These are phyloP conservation scores for Azorinus chamasolen DNA, from an alignment of 2,888 invertebrate genomes.

Conservation along the genomic window DNA sequence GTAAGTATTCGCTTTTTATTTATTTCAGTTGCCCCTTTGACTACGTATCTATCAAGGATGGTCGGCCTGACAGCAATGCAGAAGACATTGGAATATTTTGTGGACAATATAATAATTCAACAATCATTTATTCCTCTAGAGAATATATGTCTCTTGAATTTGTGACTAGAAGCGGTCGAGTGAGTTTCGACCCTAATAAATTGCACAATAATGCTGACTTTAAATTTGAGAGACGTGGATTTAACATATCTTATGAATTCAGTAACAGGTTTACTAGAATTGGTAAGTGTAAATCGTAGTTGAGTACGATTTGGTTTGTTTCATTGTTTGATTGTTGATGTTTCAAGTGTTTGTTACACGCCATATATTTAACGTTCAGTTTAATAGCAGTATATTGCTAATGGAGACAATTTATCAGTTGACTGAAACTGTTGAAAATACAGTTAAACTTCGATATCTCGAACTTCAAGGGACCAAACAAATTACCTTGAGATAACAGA, in stretches of 20 bases:
- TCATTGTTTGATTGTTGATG: no score
- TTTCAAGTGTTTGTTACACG: no score
- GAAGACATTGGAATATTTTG: constrained; percentile 98
- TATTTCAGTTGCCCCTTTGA: constrained; percentile 98
- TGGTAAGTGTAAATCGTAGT: constrained; percentile 91
- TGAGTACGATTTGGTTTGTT: no score
- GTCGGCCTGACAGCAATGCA: constrained; percentile 92
- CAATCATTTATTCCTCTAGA: constrained; percentile 96
- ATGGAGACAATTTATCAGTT: no score
- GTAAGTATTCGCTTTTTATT: background rate
- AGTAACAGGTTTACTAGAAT: constrained; percentile 99
- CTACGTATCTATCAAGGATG: constrained; percentile 98
- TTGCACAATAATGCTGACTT: constrained; percentile 79
- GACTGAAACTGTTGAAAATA: no score
- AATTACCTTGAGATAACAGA: no score
- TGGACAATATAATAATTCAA: constrained; percentile 96
- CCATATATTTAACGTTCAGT: no score
- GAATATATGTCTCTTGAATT: constrained; percentile 96
- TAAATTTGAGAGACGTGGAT: constrained; percentile 95
- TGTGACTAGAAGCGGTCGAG: constrained; percentile 94
- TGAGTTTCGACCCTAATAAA: constrained; percentile 77
- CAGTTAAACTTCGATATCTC: no score
- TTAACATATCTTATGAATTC: constrained; percentile 99
- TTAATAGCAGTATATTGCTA: no score
- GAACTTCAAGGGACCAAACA: no score